Conservation (phyloP, 2,888 invertebrate genomes). For the Neoaliturus tenellus region DNA sequence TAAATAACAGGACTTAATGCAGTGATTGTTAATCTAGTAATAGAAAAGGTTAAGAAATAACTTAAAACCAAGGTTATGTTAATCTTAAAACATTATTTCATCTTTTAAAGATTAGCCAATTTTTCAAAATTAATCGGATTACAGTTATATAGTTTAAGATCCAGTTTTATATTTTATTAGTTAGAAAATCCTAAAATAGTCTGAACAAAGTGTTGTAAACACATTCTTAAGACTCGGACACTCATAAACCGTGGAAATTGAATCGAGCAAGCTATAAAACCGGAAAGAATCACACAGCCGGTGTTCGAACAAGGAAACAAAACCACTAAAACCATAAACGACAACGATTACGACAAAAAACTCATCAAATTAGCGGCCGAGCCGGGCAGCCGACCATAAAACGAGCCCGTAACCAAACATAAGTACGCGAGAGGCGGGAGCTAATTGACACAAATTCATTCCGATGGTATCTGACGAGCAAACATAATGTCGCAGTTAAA, state of each 20-base stretch:
- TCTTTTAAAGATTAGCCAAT: too few relatives aligned
- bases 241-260: neutral
- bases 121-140: too few relatives aligned
- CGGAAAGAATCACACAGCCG: neutral
- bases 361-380: neutral
- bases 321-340: constrained; percentile 14
- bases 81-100: too few relatives aligned
- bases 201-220: too few relatives aligned
- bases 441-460: constrained; percentile 46
- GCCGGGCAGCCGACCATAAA: constrained; percentile 27
- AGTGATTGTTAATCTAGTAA: too few relatives aligned
- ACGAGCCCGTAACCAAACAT: constrained; percentile 6
- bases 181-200: too few relatives aligned
- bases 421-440: neutral
- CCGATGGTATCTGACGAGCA: constrained; percentile 36
- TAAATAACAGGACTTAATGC: too few relatives aligned
- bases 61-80: too few relatives aligned
- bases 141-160: too few relatives aligned
- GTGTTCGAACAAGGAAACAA: constrained; percentile 19
- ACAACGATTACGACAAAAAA: constrained; percentile 17
- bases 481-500: constrained; percentile 44
- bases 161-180: too few relatives aligned
- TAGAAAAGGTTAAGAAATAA: too few relatives aligned
- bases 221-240: too few relatives aligned
- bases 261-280: neutral